A percentile compares a stretch with the other conserved stretches of the same genome.
Conservation (phyloP, 2,113 vertebrate genomes). For the Megaleporinus macrocephalus region DNA sequence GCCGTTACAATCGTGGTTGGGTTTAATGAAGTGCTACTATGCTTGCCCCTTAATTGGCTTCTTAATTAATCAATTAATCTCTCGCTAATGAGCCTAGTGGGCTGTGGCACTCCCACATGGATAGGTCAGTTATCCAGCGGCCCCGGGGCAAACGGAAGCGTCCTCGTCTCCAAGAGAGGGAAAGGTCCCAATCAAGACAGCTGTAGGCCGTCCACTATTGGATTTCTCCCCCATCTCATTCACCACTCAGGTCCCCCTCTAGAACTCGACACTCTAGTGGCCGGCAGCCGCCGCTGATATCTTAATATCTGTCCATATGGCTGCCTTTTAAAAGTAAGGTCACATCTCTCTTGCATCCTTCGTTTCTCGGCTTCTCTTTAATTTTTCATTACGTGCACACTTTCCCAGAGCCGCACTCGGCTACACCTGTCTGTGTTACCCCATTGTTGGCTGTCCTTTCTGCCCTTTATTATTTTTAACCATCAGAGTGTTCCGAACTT, state of each 20-base stretch:
- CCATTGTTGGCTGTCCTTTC: conserved; percentile 50
- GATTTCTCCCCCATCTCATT: neutral
- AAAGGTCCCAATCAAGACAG: neutral
- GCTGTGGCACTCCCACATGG: conserved; percentile 25
- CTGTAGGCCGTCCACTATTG: neutral
- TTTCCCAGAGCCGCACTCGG: neutral
- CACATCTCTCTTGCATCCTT: neutral
- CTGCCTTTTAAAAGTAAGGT: neutral
- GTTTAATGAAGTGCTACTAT: conserved; percentile 41
- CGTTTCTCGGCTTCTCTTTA: neutral
- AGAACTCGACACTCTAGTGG: neutral
- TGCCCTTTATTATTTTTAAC: conserved; percentile 40
- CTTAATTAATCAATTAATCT: conserved; percentile 53
- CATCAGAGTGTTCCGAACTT: neutral
- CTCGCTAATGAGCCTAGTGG: conserved; percentile 46
- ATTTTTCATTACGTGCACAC: neutral
- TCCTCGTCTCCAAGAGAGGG: conserved; percentile 30
- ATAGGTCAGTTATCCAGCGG: conserved; percentile 39
- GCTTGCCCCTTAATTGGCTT: conserved; percentile 36
- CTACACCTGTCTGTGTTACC: conserved; percentile 5
- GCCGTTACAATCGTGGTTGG: conserved; percentile 5
- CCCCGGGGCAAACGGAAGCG: conserved; percentile 24
- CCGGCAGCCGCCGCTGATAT: neutral
- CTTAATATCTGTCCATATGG: neutral
- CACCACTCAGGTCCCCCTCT: neutral